Evolutionary conservation across 1,140 invertebrate genomes (phyloP), one percentile per base, ranked within the genome.

Genomic region (Ditylenchus dipsaci): DNA sequence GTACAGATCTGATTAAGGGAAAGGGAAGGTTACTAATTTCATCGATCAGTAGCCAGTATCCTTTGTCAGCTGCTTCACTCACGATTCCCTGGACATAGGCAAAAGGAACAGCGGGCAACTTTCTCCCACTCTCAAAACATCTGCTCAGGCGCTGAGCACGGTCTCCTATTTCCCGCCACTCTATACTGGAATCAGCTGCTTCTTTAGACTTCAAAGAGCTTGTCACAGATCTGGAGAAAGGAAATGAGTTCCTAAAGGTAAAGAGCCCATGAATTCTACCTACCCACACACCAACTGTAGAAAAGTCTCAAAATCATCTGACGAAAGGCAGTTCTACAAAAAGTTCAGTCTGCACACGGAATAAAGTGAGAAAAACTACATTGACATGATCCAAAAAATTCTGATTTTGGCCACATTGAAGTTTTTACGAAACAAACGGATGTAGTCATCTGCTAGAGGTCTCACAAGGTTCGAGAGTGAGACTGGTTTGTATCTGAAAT

Each of bases 401-500:
- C 68, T 85, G 83, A 85, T 98, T 98, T 91, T 88, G 58, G 89
- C 87, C 0, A 88, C 81, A 72, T 90, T 88, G 78, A 94, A 96
- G 64, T 89, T 91, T 47, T 86, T 84, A 63, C 87, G 84, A 80
- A 97, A 96, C 1, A 95, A 79, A 5, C 87, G 81, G 77, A 94
- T 89, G 85, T 95, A 97, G 78, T 95, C 90, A 68, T 89, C 87
- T 69, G 88, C 87, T 8, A 97, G 86, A 0, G 93, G 91, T 58
- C 86, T 85, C 5, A 97, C 88, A 0, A 93, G 86, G 77, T 89
- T 89, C 80, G 90, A 91, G 1, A 96, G 80, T 84, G 96, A 92
- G 0, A 97, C 90, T 0, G 95, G 95, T 84, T 97, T 97, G 77
- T 91, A 97, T 1, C 87, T 88, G 73, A 45, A 84, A 81, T 59